Evolutionary conservation across 2,113 vertebrate species (phyloP), one percentile per base, ranked within the genome.

Genomic region (Raphicerus campestris): DNA sequence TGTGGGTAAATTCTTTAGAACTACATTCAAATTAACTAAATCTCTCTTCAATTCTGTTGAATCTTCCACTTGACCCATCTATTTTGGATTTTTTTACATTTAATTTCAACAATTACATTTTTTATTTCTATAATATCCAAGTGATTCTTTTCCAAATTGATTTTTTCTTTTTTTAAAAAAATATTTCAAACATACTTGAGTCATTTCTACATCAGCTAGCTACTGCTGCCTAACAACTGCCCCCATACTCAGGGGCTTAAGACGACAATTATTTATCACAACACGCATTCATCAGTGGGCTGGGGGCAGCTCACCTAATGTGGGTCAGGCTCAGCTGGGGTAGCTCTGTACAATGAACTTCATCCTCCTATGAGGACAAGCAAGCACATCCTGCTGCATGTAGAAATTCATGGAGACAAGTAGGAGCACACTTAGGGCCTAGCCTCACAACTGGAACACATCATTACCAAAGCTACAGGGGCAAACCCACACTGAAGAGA

Each of bases 271-370:
- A 13, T 26, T 55, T 10, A 7, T 2, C 6, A 15, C 10, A 39
- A 82, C 9, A 0, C 0, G 1, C 19, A 16, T 16, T 58, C 6
- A 2, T 0, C 7, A 19, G 22, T 17, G 16, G 96, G 22, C 15
- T 63, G 42, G 42, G 42, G 11, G 45, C 28, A 75, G 70, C 39
- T n/a, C 45, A n/a, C 39, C 42, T 49, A 32, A n/a, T 10, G 19
- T n/a, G 22, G 42, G 53, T 2, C 61, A 2, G 70, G n/a, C 39
- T 86, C 77, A 13, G 14, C 45, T 60, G 4, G 28, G 10, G 20
- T 9, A 16, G 35, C 42, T 42, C 61, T 35, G 39, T 26, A 16
- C 58, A 7, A 1, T 42, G 10, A 39, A 22, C 22, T 24, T 15
- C 42, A 10, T 19, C 63, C 13, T 75, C 15, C 30, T 22, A 0